A percentile compares a stretch with the other conserved stretches of the same genome.
phyloP scores from a whole-genome alignment of 2,797 vertebrate species.

The Diplodus puntazzo region DNA sequence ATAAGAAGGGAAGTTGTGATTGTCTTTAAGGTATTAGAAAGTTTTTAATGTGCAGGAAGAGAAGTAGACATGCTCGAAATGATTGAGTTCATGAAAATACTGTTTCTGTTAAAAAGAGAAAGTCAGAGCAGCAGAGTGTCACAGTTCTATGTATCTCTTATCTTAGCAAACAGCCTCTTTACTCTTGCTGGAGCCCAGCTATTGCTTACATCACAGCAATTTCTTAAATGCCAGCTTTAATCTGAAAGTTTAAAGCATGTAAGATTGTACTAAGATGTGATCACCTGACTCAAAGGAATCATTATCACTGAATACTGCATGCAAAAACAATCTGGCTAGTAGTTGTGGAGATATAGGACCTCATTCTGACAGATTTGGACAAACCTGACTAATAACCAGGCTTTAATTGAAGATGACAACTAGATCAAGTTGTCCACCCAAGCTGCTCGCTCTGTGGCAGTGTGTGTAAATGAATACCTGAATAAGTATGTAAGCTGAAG shows the following conservation, averaged over 20 bases:
- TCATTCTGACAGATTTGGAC: too few relatives aligned
- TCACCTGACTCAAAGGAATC: too few relatives aligned
- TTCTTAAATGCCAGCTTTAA: neutral
- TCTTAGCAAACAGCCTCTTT: neutral
- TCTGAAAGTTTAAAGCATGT: neutral
- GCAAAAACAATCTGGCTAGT: too few relatives aligned
- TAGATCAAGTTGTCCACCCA: too few relatives aligned
- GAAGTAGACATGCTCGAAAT: neutral
- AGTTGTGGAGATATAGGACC: too few relatives aligned
- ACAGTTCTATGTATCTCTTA: neutral
- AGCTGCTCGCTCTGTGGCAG: too few relatives aligned
- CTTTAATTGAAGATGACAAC: too few relatives aligned
- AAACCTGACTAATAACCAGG: too few relatives aligned
- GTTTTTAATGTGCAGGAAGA: neutral
- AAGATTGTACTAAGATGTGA: too few relatives aligned
- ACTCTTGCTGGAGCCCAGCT: neutral
- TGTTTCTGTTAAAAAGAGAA: neutral
- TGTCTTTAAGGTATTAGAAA: neutral
- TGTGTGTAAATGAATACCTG: too few relatives aligned
- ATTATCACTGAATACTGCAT: too few relatives aligned
- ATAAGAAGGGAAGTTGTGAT: neutral
- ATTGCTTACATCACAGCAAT: neutral
- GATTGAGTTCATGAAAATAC: neutral
- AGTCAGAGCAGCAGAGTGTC: neutral
- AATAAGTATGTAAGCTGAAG: too few relatives aligned